These are phyloP conservation scores for Melangyna quadrimaculata DNA, from an alignment of 2,888 invertebrate genomes.

Conservation along the genomic window DNA sequence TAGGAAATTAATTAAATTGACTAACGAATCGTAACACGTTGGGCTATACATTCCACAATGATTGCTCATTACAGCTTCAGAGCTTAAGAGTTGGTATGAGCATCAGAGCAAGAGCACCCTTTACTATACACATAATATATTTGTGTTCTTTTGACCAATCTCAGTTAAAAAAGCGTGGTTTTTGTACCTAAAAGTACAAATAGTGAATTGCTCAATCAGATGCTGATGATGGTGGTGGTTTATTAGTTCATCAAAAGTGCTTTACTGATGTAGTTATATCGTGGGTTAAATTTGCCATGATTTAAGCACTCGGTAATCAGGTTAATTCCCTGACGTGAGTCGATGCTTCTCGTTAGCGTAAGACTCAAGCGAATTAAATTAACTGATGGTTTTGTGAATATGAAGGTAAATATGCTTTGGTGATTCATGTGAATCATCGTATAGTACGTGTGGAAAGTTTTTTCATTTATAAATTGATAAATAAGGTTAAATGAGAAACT, in stretches of 20 bases:
- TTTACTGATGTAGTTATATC: constrained; percentile 2
- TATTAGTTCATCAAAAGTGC: constrained; percentile 31
- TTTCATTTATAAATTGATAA: not conserved
- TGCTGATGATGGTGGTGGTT: not conserved
- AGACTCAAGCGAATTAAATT: constrained; percentile 49
- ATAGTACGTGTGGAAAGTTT: not conserved
- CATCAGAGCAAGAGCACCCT: no score
- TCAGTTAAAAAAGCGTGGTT: constrained; percentile 30
- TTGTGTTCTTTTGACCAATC: constrained; percentile 22
- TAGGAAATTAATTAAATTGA: constrained; percentile 70
- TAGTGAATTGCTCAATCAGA: not conserved
- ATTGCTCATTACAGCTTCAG: constrained; percentile 64
- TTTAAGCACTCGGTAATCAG: constrained; percentile 43
- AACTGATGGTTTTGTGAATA: not conserved
- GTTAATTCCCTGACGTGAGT: constrained; percentile 37
- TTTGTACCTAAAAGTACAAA: not conserved
- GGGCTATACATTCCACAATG: constrained; percentile 46
- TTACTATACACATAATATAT: not conserved
- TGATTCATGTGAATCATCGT: not conserved
- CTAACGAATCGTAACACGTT: constrained; percentile 62
- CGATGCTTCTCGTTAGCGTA: not conserved
- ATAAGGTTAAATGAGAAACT: not conserved
- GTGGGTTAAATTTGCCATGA: constrained; percentile 53
- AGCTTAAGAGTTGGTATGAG: not conserved
- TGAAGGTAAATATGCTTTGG: not conserved